phyloP scores from a whole-genome alignment of 2,113 vertebrate species.

The Platycercus adscitus region DNA sequence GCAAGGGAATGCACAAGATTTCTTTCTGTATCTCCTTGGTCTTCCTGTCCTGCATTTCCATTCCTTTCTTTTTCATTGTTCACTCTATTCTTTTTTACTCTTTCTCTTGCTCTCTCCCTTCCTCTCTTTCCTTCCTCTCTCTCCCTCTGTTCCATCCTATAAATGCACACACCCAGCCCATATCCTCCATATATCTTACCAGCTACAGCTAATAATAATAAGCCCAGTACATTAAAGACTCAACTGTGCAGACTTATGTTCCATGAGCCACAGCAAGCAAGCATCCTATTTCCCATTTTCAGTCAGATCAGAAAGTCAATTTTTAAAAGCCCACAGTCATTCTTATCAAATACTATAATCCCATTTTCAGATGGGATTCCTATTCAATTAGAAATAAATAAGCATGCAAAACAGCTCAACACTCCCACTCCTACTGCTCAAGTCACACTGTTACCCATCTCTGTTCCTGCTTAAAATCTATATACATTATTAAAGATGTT shows the following conservation, averaged over 20 bases:
- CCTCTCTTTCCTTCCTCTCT: background rate
- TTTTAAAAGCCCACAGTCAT: background rate
- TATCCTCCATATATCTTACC: background rate
- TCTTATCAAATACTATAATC: background rate
- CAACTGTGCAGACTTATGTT: background rate
- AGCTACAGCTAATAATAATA: background rate
- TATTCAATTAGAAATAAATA: background rate
- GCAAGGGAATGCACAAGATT: background rate
- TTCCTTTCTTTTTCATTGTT: background rate
- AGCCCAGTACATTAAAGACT: background rate
- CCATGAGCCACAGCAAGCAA: background rate
- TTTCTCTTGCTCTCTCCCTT: background rate
- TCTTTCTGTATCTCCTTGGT: background rate
- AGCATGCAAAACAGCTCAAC: background rate
- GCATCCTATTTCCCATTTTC: background rate
- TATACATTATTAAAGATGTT: background rate
- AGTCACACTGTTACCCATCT: background rate
- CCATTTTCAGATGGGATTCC: conserved; percentile 19
- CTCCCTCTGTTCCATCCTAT: background rate
- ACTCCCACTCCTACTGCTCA: background rate
- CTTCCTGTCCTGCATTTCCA: background rate
- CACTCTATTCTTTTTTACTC: background rate
- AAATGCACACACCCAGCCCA: background rate
- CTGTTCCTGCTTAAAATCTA: background rate
- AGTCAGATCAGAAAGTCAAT: conserved; percentile 7